Base-by-base conservation (phyloP, 2,113 vertebrate genomes). In the Pseudorhombus dupliciocellatus region DNA sequence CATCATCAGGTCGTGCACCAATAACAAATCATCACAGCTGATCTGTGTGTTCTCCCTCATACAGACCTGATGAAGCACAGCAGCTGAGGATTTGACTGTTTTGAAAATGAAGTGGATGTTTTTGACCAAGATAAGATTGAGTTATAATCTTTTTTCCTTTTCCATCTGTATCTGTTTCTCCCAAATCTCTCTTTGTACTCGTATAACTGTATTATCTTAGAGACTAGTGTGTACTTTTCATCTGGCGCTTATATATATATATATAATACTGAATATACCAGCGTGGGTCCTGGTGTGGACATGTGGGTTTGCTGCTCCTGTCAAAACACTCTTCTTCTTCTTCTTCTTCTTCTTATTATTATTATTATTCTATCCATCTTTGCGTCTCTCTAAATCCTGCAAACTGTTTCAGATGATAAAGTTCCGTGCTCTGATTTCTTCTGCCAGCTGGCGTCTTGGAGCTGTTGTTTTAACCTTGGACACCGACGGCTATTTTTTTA, bases 401-500 rank as follows among this genome's bases (percentile, higher is more conserved):
- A 20, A 51, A 15, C 65, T 54, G 22, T 69, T 56, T 56, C 15
- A 34, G 20, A 59, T 42, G 0, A 59, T 55, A 4, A 60, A 12
- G 4, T 60, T 63, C 55, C 60, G 20, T 3, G 1, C 1, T 44
- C 25, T 52, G 10, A 31, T 26, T 5, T 25, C 5, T 7, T 25
- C 26, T 46, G 30, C 37, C 56, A 61, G 25, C 42, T 3, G 22
- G 12, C 25, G 18, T 73, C 58, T 59, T 42, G 15, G 54, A 52
- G 51, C 22, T 88, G 66, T 84, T 80, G 54, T 80, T 75, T 26
- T 74, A 82, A 77, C 74, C 83, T 73, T 9, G 9, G 20, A 71
- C 68, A 69, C 71, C 53, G 57, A 56, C 73, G 37, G 52, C 51
- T 71, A 60, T 64, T 61, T 61, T 44, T 66, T 76, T 75, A 53